Evolutionary conservation across 2,113 vertebrate genomes (phyloP), one percentile per base, ranked within the genome.

Genomic region (Ciconia stormi): DNA sequence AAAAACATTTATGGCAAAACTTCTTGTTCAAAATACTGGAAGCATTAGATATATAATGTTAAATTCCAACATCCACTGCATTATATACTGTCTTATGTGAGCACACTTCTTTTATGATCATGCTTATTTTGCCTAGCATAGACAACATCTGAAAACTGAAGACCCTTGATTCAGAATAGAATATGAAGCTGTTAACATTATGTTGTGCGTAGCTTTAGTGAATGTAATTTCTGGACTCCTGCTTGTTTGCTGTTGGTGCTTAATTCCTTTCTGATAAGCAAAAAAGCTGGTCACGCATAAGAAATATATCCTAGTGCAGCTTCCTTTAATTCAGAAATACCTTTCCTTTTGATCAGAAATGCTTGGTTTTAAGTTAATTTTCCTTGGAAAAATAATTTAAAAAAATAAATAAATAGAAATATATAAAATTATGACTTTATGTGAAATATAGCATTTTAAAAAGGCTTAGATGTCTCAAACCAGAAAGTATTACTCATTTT

Each of bases 271-370:
- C 49, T 3, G 3, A 44, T 76, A 65, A 46, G 40, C 18, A 79
- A 76, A 88, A 87, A 38, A 70, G 7, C 49, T 58, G 9, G 29
- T 63, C 53, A 78, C 13, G 15, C 14, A 11, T 78, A 70, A 66
- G 78, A 55, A 65, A 56, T 3, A 13, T 20, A 59, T 67, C 26
- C 18, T 52, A 65, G 11, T 30, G 14, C 30, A 72, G 16, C 18
- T 92, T 63, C 56, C 52, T 89, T 90, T 65, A 72, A 26, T 56
- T 70, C 11, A 18, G 27, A 93, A 89, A 80, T 69, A 52, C 12
- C 25, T 67, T 59, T 72, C 16, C 12, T 90, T 87, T 87, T 67
- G 15, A 67, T 79, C 36, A 89, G 27, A 87, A 87, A 73, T 87
- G 20, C 7, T 56, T 56, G 14, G 5, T 5, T 89, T 80, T 30